Base-by-base conservation (phyloP, 2,113 vertebrate species). In the Trochalopteron elliotii region DNA sequence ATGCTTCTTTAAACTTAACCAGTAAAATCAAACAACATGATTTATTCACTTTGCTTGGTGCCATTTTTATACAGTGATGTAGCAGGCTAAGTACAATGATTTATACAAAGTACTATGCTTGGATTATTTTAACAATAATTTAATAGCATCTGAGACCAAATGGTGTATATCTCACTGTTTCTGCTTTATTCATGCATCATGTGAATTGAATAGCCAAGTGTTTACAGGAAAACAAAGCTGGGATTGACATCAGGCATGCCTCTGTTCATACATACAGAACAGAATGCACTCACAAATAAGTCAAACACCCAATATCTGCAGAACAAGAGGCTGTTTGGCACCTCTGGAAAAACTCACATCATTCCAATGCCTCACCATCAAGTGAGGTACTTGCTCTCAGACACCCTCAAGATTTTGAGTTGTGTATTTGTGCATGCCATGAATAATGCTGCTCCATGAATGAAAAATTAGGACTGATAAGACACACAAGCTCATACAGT, bases 71-170 rank as follows among this genome's bases (percentile, higher is more conserved):
- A 30, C 8, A 81, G 83, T 75, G 60, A 83, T 86, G 57, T 65
- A 83, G 60, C 90, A 92, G 39, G 44, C 52, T 78, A 56, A 59
- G 47, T 45, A 71, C 28, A 74, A 75, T 52, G 90, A 77, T 83
- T 81, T 78, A 83, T 86, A 77, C 40, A 49, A 77, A 87, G 44
- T 42, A 64, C 37, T 45, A 25, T 3, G 35, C 59, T 79, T 82
- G 77, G 77, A 83, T 57, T 75, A 88, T 80, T 94, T 88, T 90
- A 89, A 70, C 69, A 53, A 84, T 77, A 63, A 81, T 81, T 91
- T 92, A 86, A 94, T 68, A 84, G 88, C 61, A 81, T 87, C 82
- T 93, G 49, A 87, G 85, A 87, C 50, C 42, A 75, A 87, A 77
- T 71, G 75, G 69, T 70, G 42, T 68, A 25, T 93, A 39, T 69